phyloP scores from a whole-genome alignment of 92 coral and sea anemone genomes.

The Heteractis magnifica region DNA sequence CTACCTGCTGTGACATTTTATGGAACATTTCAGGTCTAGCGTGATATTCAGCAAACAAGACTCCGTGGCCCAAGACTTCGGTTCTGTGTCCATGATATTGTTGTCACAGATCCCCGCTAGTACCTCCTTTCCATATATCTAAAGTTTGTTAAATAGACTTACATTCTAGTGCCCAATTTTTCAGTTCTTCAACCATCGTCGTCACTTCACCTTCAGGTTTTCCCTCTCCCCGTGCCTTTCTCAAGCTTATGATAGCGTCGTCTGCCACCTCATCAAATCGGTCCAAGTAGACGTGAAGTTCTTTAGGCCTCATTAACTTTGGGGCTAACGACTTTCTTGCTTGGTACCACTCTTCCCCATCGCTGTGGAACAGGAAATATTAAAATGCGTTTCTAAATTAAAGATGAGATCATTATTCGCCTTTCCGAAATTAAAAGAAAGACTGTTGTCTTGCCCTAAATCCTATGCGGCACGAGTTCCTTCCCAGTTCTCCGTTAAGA shows the following conservation, averaged over 20 bases:
- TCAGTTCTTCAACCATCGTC: not conserved
- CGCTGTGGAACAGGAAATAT: not conserved
- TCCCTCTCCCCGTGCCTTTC: not conserved
- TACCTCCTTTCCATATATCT: not conserved
- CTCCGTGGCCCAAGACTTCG: too few species aligned
- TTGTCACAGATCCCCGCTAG: not conserved
- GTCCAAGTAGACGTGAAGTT: not conserved
- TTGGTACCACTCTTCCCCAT: conserved; percentile 8
- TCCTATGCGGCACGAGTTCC: too few species aligned
- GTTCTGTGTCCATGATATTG: too few species aligned
- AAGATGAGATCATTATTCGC: too few species aligned
- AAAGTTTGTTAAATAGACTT: not conserved
- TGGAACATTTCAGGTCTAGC: too few species aligned
- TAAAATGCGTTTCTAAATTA: not conserved
- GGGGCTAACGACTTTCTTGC: conserved; percentile 3
- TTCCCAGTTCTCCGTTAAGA: too few species aligned
- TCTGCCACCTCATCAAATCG: conserved; percentile 14
- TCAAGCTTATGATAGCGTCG: not conserved
- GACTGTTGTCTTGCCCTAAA: too few species aligned
- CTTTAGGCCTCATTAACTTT: conserved; percentile 14
- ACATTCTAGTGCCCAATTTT: conserved; percentile 9
- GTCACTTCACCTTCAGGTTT: conserved; percentile 1
- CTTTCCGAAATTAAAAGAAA: too few species aligned
- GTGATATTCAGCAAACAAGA: too few species aligned
- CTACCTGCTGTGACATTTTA: too few species aligned